These are phyloP conservation scores for Lycopodina hypogea DNA, from an alignment of 37 sponge, comb jelly and placozoan genomes.

Conservation along the genomic window DNA sequence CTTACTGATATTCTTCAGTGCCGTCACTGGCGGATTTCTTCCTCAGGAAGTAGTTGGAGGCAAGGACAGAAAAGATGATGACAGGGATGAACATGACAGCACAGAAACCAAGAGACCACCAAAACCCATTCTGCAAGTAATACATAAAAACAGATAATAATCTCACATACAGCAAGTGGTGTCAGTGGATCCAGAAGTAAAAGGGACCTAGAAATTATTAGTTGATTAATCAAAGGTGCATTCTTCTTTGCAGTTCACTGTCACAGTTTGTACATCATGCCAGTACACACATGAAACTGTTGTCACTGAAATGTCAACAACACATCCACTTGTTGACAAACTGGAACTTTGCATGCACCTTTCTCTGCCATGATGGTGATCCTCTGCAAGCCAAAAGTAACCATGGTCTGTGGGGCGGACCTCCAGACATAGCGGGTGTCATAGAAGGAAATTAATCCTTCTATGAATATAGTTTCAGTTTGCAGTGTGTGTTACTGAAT, in stretches of 20 bases:
- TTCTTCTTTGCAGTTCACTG: not conserved
- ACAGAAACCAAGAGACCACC: slow-evolving; percentile 80
- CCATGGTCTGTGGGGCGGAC: too few relatives aligned
- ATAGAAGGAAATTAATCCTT: too few relatives aligned
- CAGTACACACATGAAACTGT: too few relatives aligned
- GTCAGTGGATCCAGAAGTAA: not conserved
- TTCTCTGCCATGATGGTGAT: too few relatives aligned
- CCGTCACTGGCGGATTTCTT: slow-evolving; percentile 18
- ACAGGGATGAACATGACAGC: slow-evolving; percentile 63
- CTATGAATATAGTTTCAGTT: too few relatives aligned
- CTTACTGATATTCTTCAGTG: slow-evolving; percentile 1
- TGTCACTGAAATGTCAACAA: too few relatives aligned
- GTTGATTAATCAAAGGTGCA: not conserved
- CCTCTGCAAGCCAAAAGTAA: too few relatives aligned
- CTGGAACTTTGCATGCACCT: too few relatives aligned
- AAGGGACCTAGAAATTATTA: not conserved
- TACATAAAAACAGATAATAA: not conserved
- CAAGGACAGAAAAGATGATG: slow-evolving; percentile 58
- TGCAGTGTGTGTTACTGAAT: too few relatives aligned
- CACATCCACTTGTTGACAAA: too few relatives aligned
- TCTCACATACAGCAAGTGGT: not conserved
- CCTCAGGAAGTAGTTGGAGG: slow-evolving; percentile 43
- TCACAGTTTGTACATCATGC: not conserved
- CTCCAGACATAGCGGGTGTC: too few relatives aligned
- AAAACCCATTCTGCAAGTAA: slow-evolving; percentile 68